Conservation (phyloP, 2,797 vertebrate genomes). For the Falco naumanni region DNA sequence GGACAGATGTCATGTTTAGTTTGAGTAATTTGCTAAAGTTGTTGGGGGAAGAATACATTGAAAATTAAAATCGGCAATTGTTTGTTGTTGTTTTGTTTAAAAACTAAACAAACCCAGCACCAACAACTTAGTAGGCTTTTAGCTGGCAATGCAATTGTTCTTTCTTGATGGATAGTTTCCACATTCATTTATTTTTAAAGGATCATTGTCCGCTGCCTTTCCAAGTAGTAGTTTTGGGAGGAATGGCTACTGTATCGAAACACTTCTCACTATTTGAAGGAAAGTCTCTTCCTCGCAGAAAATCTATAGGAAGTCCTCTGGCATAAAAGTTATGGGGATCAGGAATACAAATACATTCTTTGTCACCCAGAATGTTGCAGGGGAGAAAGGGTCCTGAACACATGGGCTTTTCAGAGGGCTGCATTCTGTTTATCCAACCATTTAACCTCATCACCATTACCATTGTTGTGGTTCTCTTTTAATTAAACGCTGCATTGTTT, state of each 20-base stretch:
- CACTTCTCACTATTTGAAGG: neutral
- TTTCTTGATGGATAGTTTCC: neutral
- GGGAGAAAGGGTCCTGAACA: constrained; percentile 5
- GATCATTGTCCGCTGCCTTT: constrained; percentile 27
- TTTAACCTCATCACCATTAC: constrained; percentile 55
- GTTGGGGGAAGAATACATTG: neutral
- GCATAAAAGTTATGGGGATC: constrained; percentile 25
- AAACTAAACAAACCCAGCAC: neutral
- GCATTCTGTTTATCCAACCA: constrained; percentile 60
- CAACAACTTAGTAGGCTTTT: neutral
- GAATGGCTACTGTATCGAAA: constrained; percentile 3
- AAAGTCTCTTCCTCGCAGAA: constrained; percentile 41
- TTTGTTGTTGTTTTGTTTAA: neutral
- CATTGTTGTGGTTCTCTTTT: constrained; percentile 57
- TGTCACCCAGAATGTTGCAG: constrained; percentile 21
- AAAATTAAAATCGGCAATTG: constrained; percentile 1
- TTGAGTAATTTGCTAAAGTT: constrained; percentile 21
- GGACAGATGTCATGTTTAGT: neutral
- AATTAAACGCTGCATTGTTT: constrained; percentile 59
- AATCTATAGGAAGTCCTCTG: constrained; percentile 47
- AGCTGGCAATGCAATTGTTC: constrained; percentile 18
- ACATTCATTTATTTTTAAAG: constrained; percentile 8
- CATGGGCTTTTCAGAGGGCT: constrained; percentile 51
- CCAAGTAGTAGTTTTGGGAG: constrained; percentile 51
- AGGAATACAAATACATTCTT: constrained; percentile 46